Evolutionary conservation across 2,888 invertebrate species (phyloP).

Genomic region (Athalia rosae): DNA sequence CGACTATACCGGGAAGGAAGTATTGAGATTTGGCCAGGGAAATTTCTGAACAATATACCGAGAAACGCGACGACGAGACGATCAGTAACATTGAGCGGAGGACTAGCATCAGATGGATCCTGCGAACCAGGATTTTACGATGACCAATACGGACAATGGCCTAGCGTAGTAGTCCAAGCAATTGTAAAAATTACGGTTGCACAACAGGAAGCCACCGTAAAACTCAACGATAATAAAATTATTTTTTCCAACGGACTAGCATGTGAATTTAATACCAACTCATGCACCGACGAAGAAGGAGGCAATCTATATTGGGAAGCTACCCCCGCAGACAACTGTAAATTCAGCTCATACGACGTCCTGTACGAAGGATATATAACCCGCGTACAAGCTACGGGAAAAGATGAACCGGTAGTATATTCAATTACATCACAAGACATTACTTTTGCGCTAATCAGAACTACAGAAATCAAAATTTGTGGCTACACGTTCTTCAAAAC

Average conservation of each 20-base stretch:
- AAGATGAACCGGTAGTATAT: slow-evolving; percentile 20
- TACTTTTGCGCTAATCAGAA: slow-evolving; percentile 49
- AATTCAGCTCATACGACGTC: slow-evolving; percentile 49
- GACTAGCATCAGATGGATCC: slow-evolving; percentile 32
- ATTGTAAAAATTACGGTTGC: slow-evolving; percentile 32
- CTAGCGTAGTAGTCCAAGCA: slow-evolving; percentile 48
- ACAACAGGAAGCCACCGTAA: slow-evolving; percentile 27
- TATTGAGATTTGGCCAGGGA: neutral
- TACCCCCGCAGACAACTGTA: slow-evolving; percentile 33
- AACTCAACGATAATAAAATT: slow-evolving; percentile 45
- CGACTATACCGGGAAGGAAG: slow-evolving; percentile 22
- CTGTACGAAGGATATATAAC: too few relatives aligned
- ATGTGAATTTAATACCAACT: slow-evolving; percentile 31
- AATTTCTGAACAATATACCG: neutral
- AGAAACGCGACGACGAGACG: neutral
- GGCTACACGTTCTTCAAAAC: slow-evolving; percentile 48
- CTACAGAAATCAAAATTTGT: slow-evolving; percentile 30
- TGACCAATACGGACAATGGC: slow-evolving; percentile 44
- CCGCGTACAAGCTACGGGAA: too few relatives aligned
- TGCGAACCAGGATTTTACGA: slow-evolving; percentile 47
- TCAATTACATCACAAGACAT: slow-evolving; percentile 43
- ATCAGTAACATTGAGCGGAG: neutral
- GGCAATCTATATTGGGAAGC: slow-evolving; percentile 48
- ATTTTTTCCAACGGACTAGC: slow-evolving; percentile 6
- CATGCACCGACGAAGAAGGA: slow-evolving; percentile 48